Base-by-base conservation (phyloP, 2,113 vertebrate species). In the Cyanoderma ruficeps region DNA sequence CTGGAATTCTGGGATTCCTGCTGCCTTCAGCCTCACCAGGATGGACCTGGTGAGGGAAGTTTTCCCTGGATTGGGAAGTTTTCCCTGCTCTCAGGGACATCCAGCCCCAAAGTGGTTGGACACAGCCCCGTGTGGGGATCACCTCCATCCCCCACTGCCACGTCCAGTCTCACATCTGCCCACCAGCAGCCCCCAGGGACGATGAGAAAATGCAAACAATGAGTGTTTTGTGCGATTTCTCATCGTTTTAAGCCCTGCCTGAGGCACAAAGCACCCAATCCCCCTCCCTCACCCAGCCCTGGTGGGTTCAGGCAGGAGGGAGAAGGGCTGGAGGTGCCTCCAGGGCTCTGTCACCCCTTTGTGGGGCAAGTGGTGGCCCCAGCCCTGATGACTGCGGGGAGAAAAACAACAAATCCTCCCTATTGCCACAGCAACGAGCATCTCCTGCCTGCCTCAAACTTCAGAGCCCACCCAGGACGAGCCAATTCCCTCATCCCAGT, bases 371-470 rank as follows among this genome's bases (percentile, higher is more conserved):
- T 13, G 46, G 22, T 1, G 22, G 78, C 70, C 20, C 1, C 35
- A 35, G 49, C 68, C 57, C 75, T 50, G 57, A 19, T 3, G 10
- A 7, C 20, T 20, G 23, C 3, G 25, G 3, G 41, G 39, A 17
- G 8, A 0, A 4, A 5, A 5, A 3, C 0, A 28, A 37, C 8
- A 42, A 28, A 39, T 19, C 72, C 42, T 87, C 60, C 10, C 6
- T 0, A 46, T 83, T 88, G n/a, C 79, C 91, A 81, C 30, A 84
- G 71, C 97, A 92, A 97, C 15, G 1, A 70, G 22, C 60, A 46
- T 77, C 70, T 83, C 71, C 69, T 83, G 60, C 60, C 80, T 31
- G 47, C 68, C 50, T 83, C 90, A 85, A 88, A 86, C 88, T 85
- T 37, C 44, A 56, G 72, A 82, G 37, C 64, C 69, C 52, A 24